These are phyloP conservation scores for Leucosticte australis DNA, from an alignment of 2,113 vertebrate genomes.

Conservation along the genomic window DNA sequence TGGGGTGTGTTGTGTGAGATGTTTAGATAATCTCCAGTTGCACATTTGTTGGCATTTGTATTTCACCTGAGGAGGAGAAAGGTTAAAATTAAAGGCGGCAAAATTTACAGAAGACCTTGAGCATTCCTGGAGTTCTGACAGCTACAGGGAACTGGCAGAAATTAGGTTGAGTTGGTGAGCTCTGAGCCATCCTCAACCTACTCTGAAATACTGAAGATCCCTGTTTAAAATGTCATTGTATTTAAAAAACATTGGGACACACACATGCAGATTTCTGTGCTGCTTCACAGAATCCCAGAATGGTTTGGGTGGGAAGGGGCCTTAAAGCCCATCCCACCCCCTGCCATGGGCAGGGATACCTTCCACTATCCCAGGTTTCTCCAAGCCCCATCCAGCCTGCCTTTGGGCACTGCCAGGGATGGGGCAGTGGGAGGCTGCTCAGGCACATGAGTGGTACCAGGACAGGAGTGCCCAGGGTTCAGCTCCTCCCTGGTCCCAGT, in stretches of 20 bases:
- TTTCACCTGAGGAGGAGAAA: background rate
- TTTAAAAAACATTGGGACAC: background rate
- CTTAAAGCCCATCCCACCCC: background rate
- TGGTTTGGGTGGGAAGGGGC: background rate
- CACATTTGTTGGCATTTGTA: background rate
- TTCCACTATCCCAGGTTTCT: background rate
- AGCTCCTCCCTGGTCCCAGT: accelerated
- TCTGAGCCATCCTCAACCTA: background rate
- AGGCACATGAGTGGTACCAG: background rate
- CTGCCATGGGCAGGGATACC: background rate
- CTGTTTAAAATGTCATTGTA: background rate
- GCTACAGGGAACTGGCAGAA: background rate
- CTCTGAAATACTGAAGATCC: background rate
- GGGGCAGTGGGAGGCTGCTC: background rate
- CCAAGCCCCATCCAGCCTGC: background rate
- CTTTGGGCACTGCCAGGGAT: background rate
- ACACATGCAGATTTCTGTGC: accelerated
- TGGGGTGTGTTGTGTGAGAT: background rate
- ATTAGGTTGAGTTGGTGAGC: background rate
- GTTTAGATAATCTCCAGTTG: background rate
- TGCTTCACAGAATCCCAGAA: background rate
- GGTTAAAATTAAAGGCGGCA: background rate
- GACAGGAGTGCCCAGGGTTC: background rate
- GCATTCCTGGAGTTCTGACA: accelerated
- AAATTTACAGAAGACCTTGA: background rate